Conservation (phyloP, 2,888 invertebrate genomes). For the Pomacea canaliculata region DNA sequence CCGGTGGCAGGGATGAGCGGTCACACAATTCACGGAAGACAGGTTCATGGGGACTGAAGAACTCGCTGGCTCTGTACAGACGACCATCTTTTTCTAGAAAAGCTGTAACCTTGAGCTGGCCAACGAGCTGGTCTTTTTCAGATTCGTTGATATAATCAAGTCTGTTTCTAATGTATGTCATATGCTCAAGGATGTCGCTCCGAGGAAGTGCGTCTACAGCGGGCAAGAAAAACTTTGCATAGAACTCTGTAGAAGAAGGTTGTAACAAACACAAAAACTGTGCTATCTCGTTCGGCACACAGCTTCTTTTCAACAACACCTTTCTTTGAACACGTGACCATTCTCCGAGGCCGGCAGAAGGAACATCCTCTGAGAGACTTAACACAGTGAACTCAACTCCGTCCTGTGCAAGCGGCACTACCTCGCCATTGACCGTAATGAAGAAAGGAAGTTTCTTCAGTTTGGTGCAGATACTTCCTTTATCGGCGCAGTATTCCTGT, state of each 20-base stretch:
- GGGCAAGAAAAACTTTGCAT: constrained; percentile 33
- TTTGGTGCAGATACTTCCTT: background rate
- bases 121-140: too few species aligned
- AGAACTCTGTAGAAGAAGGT: constrained; percentile 30
- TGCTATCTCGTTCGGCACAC: constrained; percentile 28
- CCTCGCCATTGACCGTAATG: background rate
- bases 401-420: background rate
- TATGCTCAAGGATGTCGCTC: constrained; percentile 13
- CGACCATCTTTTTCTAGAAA: too few species aligned
- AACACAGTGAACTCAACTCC: background rate
- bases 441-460: constrained; percentile 13
- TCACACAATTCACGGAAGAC: too few species aligned
- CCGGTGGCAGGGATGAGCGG: too few species aligned
- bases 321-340: constrained; percentile 9
- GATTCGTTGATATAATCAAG: background rate
- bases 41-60: too few species aligned
- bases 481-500: background rate
- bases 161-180: constrained; percentile 21
- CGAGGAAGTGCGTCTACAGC: constrained; percentile 18
- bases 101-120: too few species aligned
- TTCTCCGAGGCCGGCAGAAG: constrained; percentile 18
- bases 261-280: constrained; percentile 32
- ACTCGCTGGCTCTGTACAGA: too few species aligned
- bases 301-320: constrained; percentile 18
- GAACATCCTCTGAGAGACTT: background rate